A percentile compares a stretch with the other conserved stretches of the same genome.
phyloP scores from a whole-genome alignment of 2,113 vertebrate genomes.

The Nibea coibor region DNA sequence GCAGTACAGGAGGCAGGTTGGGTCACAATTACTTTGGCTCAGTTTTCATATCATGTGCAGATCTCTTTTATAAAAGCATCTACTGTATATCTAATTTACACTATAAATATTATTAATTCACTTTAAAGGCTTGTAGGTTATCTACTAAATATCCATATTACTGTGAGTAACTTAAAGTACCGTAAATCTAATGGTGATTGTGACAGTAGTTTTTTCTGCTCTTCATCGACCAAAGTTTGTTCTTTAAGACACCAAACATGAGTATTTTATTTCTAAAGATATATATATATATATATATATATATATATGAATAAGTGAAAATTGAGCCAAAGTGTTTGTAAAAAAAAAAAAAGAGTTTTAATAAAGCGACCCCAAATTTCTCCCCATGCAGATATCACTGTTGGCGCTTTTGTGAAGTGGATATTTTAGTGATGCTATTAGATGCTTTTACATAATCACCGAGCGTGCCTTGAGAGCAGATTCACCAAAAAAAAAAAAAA shows the following conservation, averaged over 20 bases:
- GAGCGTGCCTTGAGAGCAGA: neutral
- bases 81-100: too few relatives aligned
- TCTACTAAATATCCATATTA: neutral
- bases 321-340: neutral
- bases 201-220: too few relatives aligned
- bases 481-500: constrained; percentile 17
- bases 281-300: too few relatives aligned
- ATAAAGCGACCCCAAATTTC: neutral
- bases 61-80: too few relatives aligned
- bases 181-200: neutral
- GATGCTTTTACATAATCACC: neutral
- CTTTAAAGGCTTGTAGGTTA: neutral
- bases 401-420: neutral
- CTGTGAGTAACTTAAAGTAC: neutral
- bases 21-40: constrained; percentile 4
- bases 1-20: neutral
- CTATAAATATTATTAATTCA: too few relatives aligned
- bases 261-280: neutral
- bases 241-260: too few relatives aligned
- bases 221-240: too few relatives aligned
- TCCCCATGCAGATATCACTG: neutral
- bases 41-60: neutral
- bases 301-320: neutral
- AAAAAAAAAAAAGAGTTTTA: neutral
- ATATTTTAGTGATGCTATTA: neutral